These are phyloP conservation scores for Leptopterna dolabrata DNA, from an alignment of 2,888 invertebrate genomes.

Conservation along the genomic window DNA sequence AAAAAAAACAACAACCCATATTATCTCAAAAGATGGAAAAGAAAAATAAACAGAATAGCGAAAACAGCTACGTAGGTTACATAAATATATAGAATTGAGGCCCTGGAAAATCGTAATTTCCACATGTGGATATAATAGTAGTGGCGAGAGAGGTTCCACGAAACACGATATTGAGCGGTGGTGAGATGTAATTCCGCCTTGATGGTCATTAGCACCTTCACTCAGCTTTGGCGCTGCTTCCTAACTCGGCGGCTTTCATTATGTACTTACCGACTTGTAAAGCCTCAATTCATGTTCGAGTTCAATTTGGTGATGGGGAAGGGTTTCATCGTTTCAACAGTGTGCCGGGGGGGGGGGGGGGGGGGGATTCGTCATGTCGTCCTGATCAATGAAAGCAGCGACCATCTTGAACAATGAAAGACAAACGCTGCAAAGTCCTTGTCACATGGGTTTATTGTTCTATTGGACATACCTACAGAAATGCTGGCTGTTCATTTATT, in stretches of 20 bases:
- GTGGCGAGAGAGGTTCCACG: neutral
- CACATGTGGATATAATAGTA: neutral
- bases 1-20: no score
- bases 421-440: no score
- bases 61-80: neutral
- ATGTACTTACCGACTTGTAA: neutral
- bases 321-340: no score
- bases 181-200: neutral
- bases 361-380: no score
- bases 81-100: neutral
- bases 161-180: neutral
- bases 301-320: no score
- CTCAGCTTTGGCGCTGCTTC: neutral
- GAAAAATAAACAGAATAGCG: neutral
- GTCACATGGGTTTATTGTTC: no score
- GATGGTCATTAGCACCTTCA: neutral
- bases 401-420: no score
- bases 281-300: no score
- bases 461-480: no score
- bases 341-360: no score
- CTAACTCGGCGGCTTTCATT: neutral
- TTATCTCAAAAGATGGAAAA: neutral
- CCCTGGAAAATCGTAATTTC: neutral
- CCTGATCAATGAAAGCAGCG: no score
- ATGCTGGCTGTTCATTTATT: no score